Evolutionary conservation across 2,113 vertebrate genomes (phyloP).

Genomic region (Zeus faber): DNA sequence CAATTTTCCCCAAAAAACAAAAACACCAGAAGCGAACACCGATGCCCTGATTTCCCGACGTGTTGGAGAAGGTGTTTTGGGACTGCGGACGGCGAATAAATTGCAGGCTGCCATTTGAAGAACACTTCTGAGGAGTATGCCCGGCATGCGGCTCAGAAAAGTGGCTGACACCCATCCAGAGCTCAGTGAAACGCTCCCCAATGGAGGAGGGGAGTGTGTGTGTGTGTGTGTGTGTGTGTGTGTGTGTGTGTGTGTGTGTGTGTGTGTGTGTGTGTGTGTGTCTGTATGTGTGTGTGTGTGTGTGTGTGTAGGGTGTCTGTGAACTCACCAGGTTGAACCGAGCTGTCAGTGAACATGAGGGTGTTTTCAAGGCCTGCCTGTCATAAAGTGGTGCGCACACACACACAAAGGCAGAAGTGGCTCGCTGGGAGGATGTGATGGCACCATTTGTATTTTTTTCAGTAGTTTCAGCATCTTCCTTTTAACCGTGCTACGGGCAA

Average conservation of each 20-base stretch:
- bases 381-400: not conserved
- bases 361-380: slow-evolving; percentile 5
- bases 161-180: slow-evolving; percentile 17
- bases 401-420: not conserved
- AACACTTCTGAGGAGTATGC: no score
- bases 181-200: no score
- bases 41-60: no score
- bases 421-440: no score
- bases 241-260: slow-evolving; percentile 8
- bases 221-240: slow-evolving; percentile 17
- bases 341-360: slow-evolving; percentile 9
- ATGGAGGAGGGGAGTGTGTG: no score
- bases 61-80: no score
- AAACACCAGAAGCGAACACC: no score
- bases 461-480: not conserved
- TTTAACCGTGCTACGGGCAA: slow-evolving; percentile 4
- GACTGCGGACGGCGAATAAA: no score
- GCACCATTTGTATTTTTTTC: not conserved
- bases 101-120: slow-evolving; percentile 18
- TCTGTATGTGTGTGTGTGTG: no score
- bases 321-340: slow-evolving; percentile 7
- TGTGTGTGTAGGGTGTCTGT: no score
- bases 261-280: slow-evolving; percentile 3
- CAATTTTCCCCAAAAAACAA: no score
- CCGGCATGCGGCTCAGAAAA: no score